Percentiles rank a stretch among this genome's conserved stretches.
These are phyloP conservation scores for Muscicapa adusta DNA, from an alignment of 2,113 vertebrate species.

Conservation along the genomic window DNA sequence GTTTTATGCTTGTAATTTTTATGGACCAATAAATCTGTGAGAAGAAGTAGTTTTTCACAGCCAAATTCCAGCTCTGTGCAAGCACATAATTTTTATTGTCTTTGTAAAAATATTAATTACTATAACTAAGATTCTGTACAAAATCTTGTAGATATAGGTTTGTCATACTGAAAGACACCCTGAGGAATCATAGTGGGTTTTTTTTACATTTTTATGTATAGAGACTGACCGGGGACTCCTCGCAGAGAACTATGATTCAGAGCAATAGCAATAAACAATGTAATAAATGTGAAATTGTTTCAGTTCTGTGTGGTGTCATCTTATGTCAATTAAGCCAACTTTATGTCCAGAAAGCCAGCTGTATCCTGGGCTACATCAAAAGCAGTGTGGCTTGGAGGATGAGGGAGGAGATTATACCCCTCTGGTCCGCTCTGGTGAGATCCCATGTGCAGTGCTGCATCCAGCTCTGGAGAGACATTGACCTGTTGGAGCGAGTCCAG, in stretches of 20 bases:
- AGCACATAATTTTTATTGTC: neutral
- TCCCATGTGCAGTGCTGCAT: neutral
- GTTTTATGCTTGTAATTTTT: neutral
- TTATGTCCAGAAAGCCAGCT: neutral
- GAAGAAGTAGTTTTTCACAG: neutral
- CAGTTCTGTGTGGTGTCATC: neutral
- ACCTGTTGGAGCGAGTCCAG: neutral
- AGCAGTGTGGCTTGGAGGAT: neutral
- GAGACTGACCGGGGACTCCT: neutral
- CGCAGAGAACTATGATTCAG: neutral
- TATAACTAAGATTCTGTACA: neutral
- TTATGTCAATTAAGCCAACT: neutral
- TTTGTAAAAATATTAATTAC: neutral
- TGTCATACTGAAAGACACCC: neutral
- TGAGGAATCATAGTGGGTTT: neutral
- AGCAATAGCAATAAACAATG: neutral
- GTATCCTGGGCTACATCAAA: neutral
- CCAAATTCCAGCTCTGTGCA: neutral
- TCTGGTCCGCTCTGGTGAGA: neutral
- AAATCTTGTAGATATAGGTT: neutral
- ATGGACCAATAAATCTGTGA: neutral
- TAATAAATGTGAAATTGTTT: neutral
- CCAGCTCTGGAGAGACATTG: neutral
- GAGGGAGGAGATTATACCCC: neutral
- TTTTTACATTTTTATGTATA: neutral